phyloP scores from a whole-genome alignment of 2,797 vertebrate genomes.

The Mus caroli region DNA sequence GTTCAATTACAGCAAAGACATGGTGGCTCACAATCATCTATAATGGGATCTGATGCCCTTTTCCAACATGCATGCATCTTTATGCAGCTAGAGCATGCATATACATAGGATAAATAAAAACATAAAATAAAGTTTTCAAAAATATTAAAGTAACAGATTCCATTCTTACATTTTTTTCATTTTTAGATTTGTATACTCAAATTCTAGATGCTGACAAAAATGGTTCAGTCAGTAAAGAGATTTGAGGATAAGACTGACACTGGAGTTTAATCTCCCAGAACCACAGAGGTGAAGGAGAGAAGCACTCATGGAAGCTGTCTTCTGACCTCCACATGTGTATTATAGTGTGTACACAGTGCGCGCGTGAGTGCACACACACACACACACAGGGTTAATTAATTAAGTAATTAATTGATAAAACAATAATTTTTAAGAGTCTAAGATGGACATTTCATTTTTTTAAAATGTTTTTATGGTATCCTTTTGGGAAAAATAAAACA shows the following conservation, averaged over 20 bases:
- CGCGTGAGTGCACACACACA: background rate
- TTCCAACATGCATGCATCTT: background rate
- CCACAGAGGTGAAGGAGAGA: background rate
- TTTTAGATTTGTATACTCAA: constrained; percentile 10
- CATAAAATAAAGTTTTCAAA: background rate
- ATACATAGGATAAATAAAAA: background rate
- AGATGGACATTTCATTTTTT: background rate
- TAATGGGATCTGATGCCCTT: background rate
- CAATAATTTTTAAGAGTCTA: background rate
- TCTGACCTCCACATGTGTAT: background rate
- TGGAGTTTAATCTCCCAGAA: background rate
- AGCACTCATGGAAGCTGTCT: background rate
- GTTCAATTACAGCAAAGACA: background rate
- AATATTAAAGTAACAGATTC: background rate
- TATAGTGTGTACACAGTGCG: too few relatives aligned
- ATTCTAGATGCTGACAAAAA: background rate
- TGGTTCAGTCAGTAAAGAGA: background rate
- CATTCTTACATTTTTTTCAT: background rate
- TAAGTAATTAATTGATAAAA: background rate
- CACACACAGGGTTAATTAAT: background rate
- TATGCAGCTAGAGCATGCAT: background rate
- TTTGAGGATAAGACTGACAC: background rate
- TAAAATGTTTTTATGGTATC: background rate
- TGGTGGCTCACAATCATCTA: background rate
- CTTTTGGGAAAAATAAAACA: background rate